Conservation (phyloP, 2,888 invertebrate genomes). For the Tachina lurida region DNA sequence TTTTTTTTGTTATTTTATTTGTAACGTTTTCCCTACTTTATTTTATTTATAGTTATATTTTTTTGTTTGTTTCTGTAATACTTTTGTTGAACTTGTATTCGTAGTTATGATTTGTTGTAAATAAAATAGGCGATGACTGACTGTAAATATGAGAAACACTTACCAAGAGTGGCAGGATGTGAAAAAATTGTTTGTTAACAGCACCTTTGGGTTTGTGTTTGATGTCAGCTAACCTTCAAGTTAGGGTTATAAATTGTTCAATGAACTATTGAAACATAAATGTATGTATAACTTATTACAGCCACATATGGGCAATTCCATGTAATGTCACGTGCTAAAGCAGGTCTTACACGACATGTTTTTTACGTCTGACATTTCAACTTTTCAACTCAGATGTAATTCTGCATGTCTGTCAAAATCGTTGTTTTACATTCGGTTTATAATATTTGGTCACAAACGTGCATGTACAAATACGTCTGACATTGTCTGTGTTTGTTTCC, state of each 20-base stretch:
- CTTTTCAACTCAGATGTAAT: too few relatives aligned
- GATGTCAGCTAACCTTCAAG: conserved; percentile 53
- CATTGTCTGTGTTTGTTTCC: too few relatives aligned
- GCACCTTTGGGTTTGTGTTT: neutral
- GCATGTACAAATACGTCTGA: too few relatives aligned
- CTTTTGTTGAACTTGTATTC: conserved; percentile 55
- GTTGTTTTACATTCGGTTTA: too few relatives aligned
- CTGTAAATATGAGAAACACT: conserved; percentile 22
- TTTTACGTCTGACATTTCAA: too few relatives aligned
- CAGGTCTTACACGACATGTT: too few relatives aligned
- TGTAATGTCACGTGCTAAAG: neutral
- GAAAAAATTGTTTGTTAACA: neutral
- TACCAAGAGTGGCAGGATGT: neutral
- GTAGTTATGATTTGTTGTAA: conserved; percentile 63
- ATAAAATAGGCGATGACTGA: conserved; percentile 42
- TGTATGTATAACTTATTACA: neutral
- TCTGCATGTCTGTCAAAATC: too few relatives aligned
- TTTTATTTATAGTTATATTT: conserved; percentile 5
- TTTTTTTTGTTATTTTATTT: neutral
- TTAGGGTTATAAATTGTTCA: conserved; percentile 56
- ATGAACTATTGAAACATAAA: conserved; percentile 60
- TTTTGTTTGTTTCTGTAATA: neutral
- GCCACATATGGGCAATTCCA: neutral
- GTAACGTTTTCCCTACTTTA: neutral
- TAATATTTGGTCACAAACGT: too few relatives aligned